Percentiles rank a stretch among this genome's conserved stretches.
Conservation (phyloP, 1,140 invertebrate genomes). For the Apis laboriosa region DNA sequence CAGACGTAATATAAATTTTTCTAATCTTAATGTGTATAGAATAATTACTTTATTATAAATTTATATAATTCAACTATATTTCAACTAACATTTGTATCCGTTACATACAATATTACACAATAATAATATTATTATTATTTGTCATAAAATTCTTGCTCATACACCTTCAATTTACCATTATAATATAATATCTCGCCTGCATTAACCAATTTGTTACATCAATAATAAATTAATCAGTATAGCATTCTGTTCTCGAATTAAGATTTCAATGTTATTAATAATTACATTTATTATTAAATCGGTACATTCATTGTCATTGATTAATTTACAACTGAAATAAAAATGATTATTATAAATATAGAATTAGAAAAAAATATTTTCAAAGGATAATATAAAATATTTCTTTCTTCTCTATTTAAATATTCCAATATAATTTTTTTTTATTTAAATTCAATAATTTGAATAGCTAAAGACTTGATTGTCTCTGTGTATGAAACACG, state of each 20-base stretch:
- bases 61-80: not conserved
- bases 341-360: not conserved
- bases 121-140: not conserved
- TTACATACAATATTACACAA: not conserved
- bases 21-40: not conserved
- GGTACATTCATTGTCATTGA: too few species aligned
- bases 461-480: too few species aligned
- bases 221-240: not conserved
- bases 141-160: too few species aligned
- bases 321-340: not conserved
- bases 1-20: not conserved
- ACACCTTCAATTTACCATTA: not conserved
- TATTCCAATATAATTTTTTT: too few species aligned
- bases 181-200: not conserved
- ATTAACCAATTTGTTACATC: not conserved
- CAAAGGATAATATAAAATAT: too few species aligned
- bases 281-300: not conserved
- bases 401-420: too few species aligned
- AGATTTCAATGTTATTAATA: not conserved
- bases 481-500: too few species aligned
- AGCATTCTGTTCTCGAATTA: not conserved
- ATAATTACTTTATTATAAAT: not conserved
- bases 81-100: not conserved
- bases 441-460: too few species aligned
- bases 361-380: too few species aligned